phyloP scores from a whole-genome alignment of 92 coral and sea anemone genomes.

The Bergia puertoricense region DNA sequence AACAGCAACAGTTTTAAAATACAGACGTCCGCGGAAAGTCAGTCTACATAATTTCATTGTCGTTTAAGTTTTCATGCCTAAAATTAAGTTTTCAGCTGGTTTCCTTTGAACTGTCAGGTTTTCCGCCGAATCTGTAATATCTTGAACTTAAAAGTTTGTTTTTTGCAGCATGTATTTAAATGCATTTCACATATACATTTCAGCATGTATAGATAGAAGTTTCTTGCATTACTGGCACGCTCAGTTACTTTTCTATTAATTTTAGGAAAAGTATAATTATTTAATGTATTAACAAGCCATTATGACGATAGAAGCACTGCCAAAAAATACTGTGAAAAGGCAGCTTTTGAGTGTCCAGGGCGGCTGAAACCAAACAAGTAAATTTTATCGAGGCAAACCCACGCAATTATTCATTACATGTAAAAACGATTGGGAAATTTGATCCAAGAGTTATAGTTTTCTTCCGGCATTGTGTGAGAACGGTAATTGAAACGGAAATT shows the following conservation, averaged over 20 bases:
- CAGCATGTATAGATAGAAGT: too few relatives aligned
- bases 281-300: not conserved
- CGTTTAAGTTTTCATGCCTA: not conserved
- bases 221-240: not conserved
- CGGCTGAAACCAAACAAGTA: not conserved
- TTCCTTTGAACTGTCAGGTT: not conserved
- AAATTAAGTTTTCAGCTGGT: too few relatives aligned
- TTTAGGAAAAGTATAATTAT: too few relatives aligned
- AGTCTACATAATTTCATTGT: not conserved
- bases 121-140: not conserved
- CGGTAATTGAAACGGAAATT: not conserved
- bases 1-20: not conserved
- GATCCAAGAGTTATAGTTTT: not conserved
- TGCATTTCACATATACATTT: too few relatives aligned
- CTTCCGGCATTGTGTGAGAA: not conserved
- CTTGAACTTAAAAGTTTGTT: too few relatives aligned
- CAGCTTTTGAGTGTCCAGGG: not conserved
- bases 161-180: too few relatives aligned
- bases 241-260: not conserved
- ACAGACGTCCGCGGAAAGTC: too few relatives aligned
- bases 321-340: not conserved
- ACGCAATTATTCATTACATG: not conserved
- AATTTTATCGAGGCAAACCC: not conserved
- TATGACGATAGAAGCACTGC: not conserved
- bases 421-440: not conserved